Evolutionary conservation across 2,113 vertebrate genomes (phyloP).

Genomic region (Clarias macrocephalus): DNA sequence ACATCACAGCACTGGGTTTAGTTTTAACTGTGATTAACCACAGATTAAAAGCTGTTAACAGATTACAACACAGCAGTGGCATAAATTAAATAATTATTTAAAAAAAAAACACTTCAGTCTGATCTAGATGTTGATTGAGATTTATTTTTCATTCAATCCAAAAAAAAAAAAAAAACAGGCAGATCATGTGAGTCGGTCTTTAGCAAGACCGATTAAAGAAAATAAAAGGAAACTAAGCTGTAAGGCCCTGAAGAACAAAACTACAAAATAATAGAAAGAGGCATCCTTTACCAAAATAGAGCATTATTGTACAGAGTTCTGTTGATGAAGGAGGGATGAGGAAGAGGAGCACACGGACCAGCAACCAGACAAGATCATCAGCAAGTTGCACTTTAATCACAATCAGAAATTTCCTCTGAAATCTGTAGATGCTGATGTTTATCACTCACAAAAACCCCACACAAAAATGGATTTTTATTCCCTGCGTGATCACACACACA

Average conservation of each 20-base stretch:
- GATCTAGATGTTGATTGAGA: slow-evolving; percentile 40
- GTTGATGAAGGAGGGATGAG: not conserved
- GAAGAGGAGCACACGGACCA: not conserved
- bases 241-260: not conserved
- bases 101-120: not conserved
- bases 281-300: slow-evolving; percentile 40
- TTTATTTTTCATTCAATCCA: slow-evolving; percentile 54
- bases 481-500: not conserved
- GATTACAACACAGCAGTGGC: not conserved
- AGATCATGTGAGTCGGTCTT: not conserved
- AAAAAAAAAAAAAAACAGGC: slow-evolving; percentile 41
- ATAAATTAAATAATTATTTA: too few species aligned
- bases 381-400: not conserved
- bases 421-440: not conserved
- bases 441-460: too few species aligned
- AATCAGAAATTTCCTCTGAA: not conserved
- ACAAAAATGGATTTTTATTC: too few species aligned
- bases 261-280: slow-evolving; percentile 9
- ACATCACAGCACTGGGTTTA: too few species aligned
- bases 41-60: not conserved
- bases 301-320: slow-evolving; percentile 21
- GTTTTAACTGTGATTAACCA: not conserved
- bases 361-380: not conserved
- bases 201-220: slow-evolving; percentile 34
- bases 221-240: not conserved